Percentiles rank a stretch among this genome's conserved stretches.
Evolutionary conservation across 2,113 vertebrate genomes (phyloP).

Genomic region (Brienomyrus longianalis): DNA sequence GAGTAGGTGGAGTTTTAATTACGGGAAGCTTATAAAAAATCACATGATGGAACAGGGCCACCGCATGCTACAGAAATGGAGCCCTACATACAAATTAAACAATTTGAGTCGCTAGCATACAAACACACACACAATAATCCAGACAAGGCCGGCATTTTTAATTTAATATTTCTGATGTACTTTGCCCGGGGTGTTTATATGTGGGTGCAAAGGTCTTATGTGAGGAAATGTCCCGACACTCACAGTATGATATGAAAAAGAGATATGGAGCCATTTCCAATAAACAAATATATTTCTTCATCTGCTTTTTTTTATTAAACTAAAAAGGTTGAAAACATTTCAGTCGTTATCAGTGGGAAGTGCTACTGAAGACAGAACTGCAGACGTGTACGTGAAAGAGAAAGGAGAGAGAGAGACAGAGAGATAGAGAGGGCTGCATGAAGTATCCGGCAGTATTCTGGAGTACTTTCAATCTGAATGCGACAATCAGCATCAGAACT

Average conservation of each 20-base stretch:
- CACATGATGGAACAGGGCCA: background rate
- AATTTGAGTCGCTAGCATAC: background rate
- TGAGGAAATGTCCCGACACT: background rate
- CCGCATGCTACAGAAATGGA: background rate
- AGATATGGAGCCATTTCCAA: background rate
- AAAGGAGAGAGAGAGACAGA: background rate
- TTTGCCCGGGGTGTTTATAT: background rate
- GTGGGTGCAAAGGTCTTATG: background rate
- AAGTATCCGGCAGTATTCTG: background rate
- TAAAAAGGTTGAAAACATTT: background rate
- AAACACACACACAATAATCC: background rate
- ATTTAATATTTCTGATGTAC: background rate
- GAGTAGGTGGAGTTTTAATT: background rate
- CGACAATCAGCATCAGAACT: background rate
- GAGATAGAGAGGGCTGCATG: background rate
- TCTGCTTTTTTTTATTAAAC: background rate
- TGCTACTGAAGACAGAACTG: background rate
- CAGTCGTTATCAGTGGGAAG: background rate
- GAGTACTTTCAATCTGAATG: background rate
- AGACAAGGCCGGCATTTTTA: background rate
- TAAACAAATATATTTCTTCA: background rate
- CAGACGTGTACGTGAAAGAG: background rate
- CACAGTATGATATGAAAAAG: background rate
- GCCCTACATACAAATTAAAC: background rate
- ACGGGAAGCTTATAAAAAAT: background rate